Percentiles rank a stretch among this genome's conserved stretches.
Conservation (phyloP, 2,113 vertebrate species). For the Percopsis transmontana region DNA sequence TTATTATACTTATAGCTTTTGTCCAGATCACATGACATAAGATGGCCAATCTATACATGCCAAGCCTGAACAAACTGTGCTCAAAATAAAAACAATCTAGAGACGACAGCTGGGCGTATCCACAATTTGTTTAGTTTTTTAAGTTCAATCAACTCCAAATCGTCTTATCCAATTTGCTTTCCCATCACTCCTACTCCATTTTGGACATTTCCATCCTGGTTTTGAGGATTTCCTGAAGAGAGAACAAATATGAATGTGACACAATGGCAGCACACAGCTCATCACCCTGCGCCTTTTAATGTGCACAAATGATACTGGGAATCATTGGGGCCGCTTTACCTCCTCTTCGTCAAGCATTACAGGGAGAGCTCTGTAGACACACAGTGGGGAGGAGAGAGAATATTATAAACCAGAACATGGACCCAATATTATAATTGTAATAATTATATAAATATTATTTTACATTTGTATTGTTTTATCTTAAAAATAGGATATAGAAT, state of each 20-base stretch:
- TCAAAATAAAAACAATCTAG: slow-evolving; percentile 17
- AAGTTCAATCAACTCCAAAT: slow-evolving; percentile 20
- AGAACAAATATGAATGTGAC: neutral
- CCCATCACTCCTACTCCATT: slow-evolving; percentile 70
- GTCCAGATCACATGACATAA: no score
- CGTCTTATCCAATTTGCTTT: neutral
- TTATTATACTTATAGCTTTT: no score
- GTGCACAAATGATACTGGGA: slow-evolving; percentile 20
- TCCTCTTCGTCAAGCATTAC: slow-evolving; percentile 79
- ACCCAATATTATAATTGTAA: no score
- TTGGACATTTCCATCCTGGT: slow-evolving; percentile 80
- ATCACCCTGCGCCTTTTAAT: slow-evolving; percentile 9
- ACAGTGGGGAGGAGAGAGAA: no score
- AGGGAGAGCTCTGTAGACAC: slow-evolving; percentile 70
- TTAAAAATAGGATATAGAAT: no score
- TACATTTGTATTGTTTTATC: no score
- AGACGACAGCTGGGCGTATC: slow-evolving; percentile 32
- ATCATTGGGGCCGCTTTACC: slow-evolving; percentile 69
- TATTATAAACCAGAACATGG: no score
- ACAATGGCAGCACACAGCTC: neutral
- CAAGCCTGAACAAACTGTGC: no score
- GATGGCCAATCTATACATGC: no score
- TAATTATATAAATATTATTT: no score
- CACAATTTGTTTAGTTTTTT: slow-evolving; percentile 40
- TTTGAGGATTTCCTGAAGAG: slow-evolving; percentile 76